Base-by-base conservation (phyloP, 2,797 vertebrate genomes). In the Gorsachius magnificus region DNA sequence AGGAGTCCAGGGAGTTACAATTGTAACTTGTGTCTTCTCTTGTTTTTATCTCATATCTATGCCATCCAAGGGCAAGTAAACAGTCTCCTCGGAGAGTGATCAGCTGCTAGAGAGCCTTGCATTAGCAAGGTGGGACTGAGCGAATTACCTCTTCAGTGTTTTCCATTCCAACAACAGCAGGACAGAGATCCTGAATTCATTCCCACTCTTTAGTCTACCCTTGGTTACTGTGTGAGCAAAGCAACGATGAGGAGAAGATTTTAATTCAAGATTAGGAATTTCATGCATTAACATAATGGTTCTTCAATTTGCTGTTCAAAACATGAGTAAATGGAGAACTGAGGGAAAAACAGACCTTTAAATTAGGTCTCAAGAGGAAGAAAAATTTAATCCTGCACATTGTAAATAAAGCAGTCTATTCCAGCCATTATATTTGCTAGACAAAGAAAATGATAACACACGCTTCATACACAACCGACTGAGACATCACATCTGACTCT, bases 301-400 rank as follows among this genome's bases (percentile, higher is more conserved):
- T 93, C 69, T 86, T 91, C 70, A 19, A 6, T 92, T 95, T 92
- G 48, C 54, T 87, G 43, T 86, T 70, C 51, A 75, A 95, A 93
- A 90, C 58, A 88, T 1, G 3, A 90, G 65, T 84, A 91, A 96
- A 93, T 63, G 50, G 71, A 89, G 82, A 96, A 93, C 58, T 83
- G 36, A 92, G 61, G 54, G 88, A 89, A 96, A 97, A 93, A 14
- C 54, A 95, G 77, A 70, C 38, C 63, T 94, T 96, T 93, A 95
- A 97, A 96, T 97, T 91, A 95, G 71, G 63, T 91, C 94, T 89
- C 92, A 65, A 56, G 93, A 78, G 77, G 58, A 95, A 95, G 31
- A 87, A 83, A 91, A 68, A 33, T 65, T 81, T 94, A 95, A 92
- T 92, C 78, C 60, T 90, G 41, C 19, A 75, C 84, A 60, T 24